Evolutionary conservation across 2,888 invertebrate genomes (phyloP).

Genomic region (Cinara cedri): DNA sequence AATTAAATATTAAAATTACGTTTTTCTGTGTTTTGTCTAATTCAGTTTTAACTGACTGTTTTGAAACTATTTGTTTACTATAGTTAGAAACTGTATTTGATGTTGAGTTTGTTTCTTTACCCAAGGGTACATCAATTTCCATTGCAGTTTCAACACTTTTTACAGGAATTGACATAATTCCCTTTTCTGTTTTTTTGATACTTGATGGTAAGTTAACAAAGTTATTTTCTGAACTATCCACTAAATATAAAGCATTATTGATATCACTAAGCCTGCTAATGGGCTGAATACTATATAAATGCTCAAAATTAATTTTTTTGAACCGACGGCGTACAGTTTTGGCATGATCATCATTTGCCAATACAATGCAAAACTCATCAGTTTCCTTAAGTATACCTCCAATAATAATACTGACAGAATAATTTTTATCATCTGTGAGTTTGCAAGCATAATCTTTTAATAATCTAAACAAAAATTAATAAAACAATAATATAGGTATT

Average conservation of each 20-base stretch:
- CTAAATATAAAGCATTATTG: slow-evolving; percentile 34
- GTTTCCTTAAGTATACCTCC: slow-evolving; percentile 41
- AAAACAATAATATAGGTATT: background rate
- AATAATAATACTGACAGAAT: slow-evolving; percentile 32
- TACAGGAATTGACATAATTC: background rate
- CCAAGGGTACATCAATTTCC: slow-evolving; percentile 14
- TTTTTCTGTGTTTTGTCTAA: slow-evolving; percentile 9
- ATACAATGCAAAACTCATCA: slow-evolving; percentile 38
- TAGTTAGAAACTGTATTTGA: slow-evolving; percentile 9
- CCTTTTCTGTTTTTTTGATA: slow-evolving; percentile 39
- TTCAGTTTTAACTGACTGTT: background rate
- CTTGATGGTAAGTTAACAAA: slow-evolving; percentile 18
- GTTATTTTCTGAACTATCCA: background rate
- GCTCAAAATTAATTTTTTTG: slow-evolving; percentile 47
- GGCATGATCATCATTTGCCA: slow-evolving; percentile 38
- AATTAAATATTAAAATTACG: slow-evolving; percentile 22
- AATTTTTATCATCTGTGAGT: slow-evolving; percentile 23
- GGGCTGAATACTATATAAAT: slow-evolving; percentile 51
- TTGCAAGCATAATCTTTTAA: slow-evolving; percentile 24
- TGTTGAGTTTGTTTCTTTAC: background rate
- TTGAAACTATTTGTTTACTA: background rate
- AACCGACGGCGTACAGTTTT: slow-evolving; percentile 39
- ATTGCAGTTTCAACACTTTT: background rate
- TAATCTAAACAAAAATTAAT: slow-evolving; percentile 22
- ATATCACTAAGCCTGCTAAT: slow-evolving; percentile 38